phyloP scores from a whole-genome alignment of 2,113 vertebrate species.

The Vidua chalybeata region DNA sequence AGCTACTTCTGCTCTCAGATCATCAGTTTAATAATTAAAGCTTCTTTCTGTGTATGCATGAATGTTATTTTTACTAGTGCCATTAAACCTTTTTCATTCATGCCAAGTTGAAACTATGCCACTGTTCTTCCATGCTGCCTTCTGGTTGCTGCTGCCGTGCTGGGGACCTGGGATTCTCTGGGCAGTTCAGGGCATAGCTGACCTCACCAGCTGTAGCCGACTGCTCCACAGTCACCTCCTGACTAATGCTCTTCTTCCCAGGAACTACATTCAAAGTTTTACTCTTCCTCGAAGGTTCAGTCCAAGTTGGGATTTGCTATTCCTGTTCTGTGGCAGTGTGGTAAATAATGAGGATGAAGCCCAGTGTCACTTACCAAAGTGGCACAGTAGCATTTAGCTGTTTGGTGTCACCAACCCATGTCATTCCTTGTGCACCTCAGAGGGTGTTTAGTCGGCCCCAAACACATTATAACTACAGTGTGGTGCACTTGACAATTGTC shows the following conservation, averaged over 20 bases:
- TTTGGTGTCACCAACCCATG: background rate
- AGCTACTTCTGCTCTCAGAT: background rate
- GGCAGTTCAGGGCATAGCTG: background rate
- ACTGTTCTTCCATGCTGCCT: background rate
- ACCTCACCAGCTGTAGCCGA: accelerated
- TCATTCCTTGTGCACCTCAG: accelerated
- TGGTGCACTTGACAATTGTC: background rate
- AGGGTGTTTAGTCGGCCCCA: background rate
- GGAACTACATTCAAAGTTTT: background rate
- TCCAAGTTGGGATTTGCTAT: background rate
- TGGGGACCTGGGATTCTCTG: background rate
- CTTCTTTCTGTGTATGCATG: background rate
- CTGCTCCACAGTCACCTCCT: background rate
- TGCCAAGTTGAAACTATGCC: background rate
- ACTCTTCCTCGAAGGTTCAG: background rate
- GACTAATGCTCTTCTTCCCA: background rate
- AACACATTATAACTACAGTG: background rate
- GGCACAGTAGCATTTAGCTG: background rate
- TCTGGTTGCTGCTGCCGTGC: accelerated
- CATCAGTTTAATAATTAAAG: conserved; percentile 33
- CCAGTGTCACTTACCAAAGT: accelerated
- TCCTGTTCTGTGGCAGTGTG: background rate
- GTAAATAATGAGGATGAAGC: background rate
- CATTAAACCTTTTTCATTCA: background rate
- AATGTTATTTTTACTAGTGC: background rate